Evolutionary conservation across 30 jellyfish, hydroid and myxozoan species (phyloP).

Genomic region (Aurelia sp.): DNA sequence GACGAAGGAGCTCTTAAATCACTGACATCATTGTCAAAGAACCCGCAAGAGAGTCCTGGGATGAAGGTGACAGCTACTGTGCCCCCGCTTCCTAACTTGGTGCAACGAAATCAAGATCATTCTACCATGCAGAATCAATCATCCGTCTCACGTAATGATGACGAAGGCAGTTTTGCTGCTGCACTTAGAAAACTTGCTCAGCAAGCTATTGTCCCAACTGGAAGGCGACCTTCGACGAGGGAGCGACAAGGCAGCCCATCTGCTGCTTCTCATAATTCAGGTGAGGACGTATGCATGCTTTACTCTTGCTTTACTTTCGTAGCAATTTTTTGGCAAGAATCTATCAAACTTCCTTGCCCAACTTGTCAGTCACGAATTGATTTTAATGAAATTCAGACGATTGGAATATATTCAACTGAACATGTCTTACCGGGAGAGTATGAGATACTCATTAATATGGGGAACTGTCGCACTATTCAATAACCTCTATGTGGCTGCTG

Average conservation of each 20-base stretch:
- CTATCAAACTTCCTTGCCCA: too few relatives aligned
- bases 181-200: constrained; percentile 92
- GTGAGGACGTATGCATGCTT: neutral
- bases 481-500: too few relatives aligned
- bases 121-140: constrained; percentile 65
- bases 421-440: too few relatives aligned
- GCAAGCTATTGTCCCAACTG: constrained; percentile 83
- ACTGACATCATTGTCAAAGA: constrained; percentile 23
- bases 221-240: constrained; percentile 47
- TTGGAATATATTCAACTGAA: too few relatives aligned
- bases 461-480: too few relatives aligned
- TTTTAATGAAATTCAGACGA: too few relatives aligned
- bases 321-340: too few relatives aligned
- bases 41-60: constrained; percentile 53
- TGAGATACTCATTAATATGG: too few relatives aligned
- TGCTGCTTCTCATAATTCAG: constrained; percentile 37
- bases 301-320: too few relatives aligned
- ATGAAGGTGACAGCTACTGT: constrained; percentile 99
- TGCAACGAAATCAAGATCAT: constrained; percentile 68
- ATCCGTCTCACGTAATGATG: constrained; percentile 67
- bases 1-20: neutral
- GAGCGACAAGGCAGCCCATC: constrained; percentile 72
- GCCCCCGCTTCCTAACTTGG: constrained; percentile 83
- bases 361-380: too few relatives aligned
- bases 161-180: constrained; percentile 97